phyloP scores from a whole-genome alignment of 2,888 invertebrate genomes.

The Sminthurides aquaticus region DNA sequence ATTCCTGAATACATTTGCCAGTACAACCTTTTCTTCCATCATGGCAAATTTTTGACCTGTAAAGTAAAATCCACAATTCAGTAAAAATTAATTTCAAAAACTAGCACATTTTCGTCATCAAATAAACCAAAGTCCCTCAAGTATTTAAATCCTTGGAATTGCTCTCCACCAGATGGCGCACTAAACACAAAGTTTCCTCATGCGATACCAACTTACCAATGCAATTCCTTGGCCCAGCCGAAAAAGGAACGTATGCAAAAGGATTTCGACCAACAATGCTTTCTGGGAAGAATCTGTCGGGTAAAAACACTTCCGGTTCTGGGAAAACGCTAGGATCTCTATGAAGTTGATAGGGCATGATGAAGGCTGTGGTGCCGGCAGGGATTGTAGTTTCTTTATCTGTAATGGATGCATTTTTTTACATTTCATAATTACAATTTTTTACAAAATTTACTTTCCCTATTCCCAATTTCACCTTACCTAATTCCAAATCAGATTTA shows the following conservation, averaged over 20 bases:
- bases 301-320: constrained; percentile 21
- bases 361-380: constrained; percentile 11
- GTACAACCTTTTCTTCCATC: constrained; percentile 54
- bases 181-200: not conserved
- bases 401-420: too few species aligned
- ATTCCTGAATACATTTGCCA: constrained; percentile 54
- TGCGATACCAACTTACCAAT: constrained; percentile 14
- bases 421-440: not conserved
- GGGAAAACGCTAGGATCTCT: constrained; percentile 20
- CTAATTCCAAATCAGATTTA: constrained; percentile 44
- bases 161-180: too few species aligned
- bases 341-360: constrained; percentile 20
- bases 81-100: not conserved
- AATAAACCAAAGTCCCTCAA: too few species aligned
- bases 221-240: constrained; percentile 26
- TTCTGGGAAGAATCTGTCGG: constrained; percentile 23
- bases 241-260: constrained; percentile 25
- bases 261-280: constrained; percentile 17
- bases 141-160: too few species aligned
- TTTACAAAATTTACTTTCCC: too few species aligned
- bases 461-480: too few species aligned
- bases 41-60: constrained; percentile 56
- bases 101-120: not conserved
- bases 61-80: constrained; percentile 27
- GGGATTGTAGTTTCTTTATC: not conserved